Percentiles rank a stretch among this genome's conserved stretches.
Conservation (phyloP, 2,113 vertebrate genomes). For the Sebastes schlegelii region DNA sequence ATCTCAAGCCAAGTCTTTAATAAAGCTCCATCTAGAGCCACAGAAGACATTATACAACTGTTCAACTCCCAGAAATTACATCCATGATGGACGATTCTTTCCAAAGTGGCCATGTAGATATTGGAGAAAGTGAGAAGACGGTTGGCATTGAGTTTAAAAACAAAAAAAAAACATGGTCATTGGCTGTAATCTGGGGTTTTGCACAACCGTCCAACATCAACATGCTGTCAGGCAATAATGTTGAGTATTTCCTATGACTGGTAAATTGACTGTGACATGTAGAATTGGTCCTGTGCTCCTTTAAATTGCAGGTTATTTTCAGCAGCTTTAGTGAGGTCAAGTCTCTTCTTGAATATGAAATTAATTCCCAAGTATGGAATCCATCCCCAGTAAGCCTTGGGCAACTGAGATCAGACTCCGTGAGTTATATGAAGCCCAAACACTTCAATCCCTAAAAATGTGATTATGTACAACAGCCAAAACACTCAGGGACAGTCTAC, state of each 20-base stretch:
- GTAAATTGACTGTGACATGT: conserved; percentile 14
- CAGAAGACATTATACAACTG: background rate
- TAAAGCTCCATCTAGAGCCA: background rate
- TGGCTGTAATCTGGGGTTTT: background rate
- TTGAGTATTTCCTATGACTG: background rate
- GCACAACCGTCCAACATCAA: background rate
- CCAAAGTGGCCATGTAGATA: background rate
- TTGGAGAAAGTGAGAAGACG: background rate
- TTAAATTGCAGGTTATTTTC: conserved; percentile 16
- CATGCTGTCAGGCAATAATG: background rate
- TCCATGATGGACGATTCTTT: background rate
- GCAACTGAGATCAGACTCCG: conserved; percentile 26
- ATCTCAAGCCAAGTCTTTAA: background rate
- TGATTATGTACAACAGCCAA: conserved; percentile 42
- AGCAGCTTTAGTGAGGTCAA: conserved; percentile 23
- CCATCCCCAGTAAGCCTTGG: background rate
- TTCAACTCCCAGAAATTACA: background rate
- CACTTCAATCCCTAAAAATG: conserved; percentile 3
- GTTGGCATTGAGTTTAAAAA: background rate
- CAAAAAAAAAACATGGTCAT: background rate
- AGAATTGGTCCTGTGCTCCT: background rate
- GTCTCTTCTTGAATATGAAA: conserved; percentile 5
- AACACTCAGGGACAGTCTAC: conserved; percentile 23
- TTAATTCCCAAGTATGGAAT: conserved; percentile 20
- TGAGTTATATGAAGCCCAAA: conserved; percentile 14